These are phyloP conservation scores for Cylindroiulus punctatus DNA, from an alignment of 2,888 invertebrate species.

Conservation along the genomic window DNA sequence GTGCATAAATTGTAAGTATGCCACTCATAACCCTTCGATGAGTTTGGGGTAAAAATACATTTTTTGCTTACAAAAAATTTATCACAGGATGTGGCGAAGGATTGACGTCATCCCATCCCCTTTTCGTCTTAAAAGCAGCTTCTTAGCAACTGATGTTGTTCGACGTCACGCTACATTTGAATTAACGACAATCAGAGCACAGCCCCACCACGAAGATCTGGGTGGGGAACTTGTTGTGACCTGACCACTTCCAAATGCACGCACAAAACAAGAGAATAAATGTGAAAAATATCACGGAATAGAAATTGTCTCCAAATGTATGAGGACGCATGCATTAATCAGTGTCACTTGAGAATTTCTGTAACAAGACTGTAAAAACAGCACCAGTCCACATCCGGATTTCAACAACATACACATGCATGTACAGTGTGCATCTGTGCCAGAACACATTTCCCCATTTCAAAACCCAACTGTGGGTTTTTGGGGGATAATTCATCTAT, in stretches of 20 bases:
- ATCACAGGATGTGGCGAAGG: neutral
- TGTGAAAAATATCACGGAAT: no score
- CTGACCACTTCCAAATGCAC: neutral
- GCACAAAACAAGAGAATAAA: no score
- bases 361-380: neutral
- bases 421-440: no score
- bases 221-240: no score
- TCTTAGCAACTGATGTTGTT: no score
- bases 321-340: no score
- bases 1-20: neutral
- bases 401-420: neutral
- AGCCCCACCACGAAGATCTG: no score
- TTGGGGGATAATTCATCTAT: neutral
- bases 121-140: neutral
- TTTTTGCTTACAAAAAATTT: neutral
- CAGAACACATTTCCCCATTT: neutral
- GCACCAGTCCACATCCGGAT: constrained; percentile 19
- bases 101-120: constrained; percentile 21
- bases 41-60: neutral
- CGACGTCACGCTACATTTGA: no score
- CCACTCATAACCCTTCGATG: neutral
- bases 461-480: neutral
- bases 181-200: no score
- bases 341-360: no score
- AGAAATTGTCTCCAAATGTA: no score